Evolutionary conservation across 1,140 invertebrate species (phyloP), one percentile per base, ranked within the genome.

Genomic region (Vanessa tameamea): DNA sequence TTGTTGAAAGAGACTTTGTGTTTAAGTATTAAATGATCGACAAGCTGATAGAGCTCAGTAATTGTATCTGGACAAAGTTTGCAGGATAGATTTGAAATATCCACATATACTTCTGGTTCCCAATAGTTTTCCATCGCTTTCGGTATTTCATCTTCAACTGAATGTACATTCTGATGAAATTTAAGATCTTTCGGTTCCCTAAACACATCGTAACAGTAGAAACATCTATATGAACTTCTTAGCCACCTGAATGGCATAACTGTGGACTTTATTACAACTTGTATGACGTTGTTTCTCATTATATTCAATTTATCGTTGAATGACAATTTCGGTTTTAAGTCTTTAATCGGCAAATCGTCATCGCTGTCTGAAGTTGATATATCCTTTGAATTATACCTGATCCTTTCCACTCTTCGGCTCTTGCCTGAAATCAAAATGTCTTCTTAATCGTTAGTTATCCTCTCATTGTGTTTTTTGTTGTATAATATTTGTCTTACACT

Each of bases 401-500:
- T n/a, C 47, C 3, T 76, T 72, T 53, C 53, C 69, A 31, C 65
- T 53, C 71, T 68, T 73, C 63, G 70, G 26, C 61, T 71, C 66
- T 64, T 72, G 63, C 77, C 82, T 86, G 84, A 81, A 86, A 86
- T 68, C 69, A 86, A 83, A 85, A 84, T 65, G 15, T 83, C 82
- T 83, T 81, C 81, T 86, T 86, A 74, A 43, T 61, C 61, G 26
- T 31, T 61, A n/a, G 57, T n/a, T 61, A 37, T 37, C 47, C 23
- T 53, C 11, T 69, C 16, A 13, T 37, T 53, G 15, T 14, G 15
- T 14, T 48, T 48, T 50, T 50, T 50, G 12, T 4, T 48, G 11
- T n/a, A 50, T 50, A n/a, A 15, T 50, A 37, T 7, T 5, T 7
- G 37, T 43, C 37, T 43, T 43, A 9, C 1, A 43, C 37, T 43